Conservation (phyloP, 2,113 vertebrate species). For the Noctilio leporinus region DNA sequence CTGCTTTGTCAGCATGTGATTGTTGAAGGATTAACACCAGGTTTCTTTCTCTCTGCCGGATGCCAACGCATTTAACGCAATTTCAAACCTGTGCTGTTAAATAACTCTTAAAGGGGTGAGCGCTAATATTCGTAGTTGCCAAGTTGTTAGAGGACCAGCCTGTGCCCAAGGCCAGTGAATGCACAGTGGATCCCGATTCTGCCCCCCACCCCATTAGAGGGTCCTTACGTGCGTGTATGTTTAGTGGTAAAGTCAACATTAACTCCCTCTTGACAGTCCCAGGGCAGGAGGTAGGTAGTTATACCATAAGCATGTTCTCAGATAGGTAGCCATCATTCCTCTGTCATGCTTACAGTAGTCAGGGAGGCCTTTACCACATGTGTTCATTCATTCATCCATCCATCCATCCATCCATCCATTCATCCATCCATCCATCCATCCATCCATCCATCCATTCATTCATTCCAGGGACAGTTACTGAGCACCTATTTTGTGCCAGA, state of each 20-base stretch:
- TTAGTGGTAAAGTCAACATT: background rate
- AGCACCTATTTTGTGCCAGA: background rate
- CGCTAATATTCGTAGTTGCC: fast-evolving
- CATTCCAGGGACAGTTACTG: background rate
- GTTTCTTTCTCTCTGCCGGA: background rate
- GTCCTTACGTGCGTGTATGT: background rate
- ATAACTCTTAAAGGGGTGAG: background rate
- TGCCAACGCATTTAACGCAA: background rate
- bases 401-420: background rate
- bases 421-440: background rate
- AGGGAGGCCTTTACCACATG: background rate
- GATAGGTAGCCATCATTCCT: background rate
- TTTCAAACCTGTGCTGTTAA: background rate
- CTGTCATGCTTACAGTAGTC: background rate
- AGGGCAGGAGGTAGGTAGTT: background rate
- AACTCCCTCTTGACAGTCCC: background rate
- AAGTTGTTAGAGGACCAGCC: background rate
- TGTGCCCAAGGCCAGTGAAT: background rate
- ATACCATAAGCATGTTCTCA: background rate
- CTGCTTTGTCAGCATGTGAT: background rate
- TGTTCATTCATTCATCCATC: background rate
- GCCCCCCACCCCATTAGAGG: background rate
- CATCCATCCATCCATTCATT: background rate
- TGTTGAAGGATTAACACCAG: background rate
- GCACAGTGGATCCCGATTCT: background rate